Evolutionary conservation across 1,140 invertebrate genomes (phyloP).

Genomic region (Leptinotarsa texana): DNA sequence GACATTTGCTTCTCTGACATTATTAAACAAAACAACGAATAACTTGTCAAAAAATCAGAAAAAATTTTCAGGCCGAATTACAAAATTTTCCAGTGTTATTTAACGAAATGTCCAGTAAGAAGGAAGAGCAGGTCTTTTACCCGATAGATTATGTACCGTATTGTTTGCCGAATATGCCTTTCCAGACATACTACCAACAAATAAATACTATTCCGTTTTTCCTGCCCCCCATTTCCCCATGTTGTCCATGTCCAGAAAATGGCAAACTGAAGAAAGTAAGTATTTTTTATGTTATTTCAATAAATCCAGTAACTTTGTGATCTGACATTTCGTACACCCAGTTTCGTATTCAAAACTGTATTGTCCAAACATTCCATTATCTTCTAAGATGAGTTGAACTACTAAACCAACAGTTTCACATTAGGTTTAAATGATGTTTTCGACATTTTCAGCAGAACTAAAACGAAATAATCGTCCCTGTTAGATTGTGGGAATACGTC

Average conservation of each 20-base stretch:
- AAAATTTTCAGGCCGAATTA: background rate
- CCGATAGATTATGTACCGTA: constrained; percentile 19
- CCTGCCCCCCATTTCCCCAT: background rate
- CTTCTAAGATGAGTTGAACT: no score
- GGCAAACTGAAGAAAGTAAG: background rate
- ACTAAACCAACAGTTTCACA: no score
- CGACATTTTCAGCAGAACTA: no score
- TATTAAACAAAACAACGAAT: no score
- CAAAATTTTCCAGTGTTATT: constrained; percentile 11
- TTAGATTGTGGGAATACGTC: no score
- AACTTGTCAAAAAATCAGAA: background rate
- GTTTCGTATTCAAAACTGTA: no score
- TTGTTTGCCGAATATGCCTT: constrained; percentile 7
- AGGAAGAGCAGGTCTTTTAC: background rate
- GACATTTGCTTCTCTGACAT: no score
- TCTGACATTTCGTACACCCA: no score
- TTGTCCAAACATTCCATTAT: no score
- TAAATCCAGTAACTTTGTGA: no score
- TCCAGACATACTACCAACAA: constrained; percentile 6
- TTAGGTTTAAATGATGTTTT: no score
- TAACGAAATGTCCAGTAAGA: background rate
- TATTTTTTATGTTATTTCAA: background rate
- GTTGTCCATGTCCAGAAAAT: constrained; percentile 6
- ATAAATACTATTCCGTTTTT: constrained; percentile 14
- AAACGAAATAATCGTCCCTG: no score